These are phyloP conservation scores for Epirrita christyi DNA, from an alignment of 2,888 invertebrate species.

Conservation along the genomic window DNA sequence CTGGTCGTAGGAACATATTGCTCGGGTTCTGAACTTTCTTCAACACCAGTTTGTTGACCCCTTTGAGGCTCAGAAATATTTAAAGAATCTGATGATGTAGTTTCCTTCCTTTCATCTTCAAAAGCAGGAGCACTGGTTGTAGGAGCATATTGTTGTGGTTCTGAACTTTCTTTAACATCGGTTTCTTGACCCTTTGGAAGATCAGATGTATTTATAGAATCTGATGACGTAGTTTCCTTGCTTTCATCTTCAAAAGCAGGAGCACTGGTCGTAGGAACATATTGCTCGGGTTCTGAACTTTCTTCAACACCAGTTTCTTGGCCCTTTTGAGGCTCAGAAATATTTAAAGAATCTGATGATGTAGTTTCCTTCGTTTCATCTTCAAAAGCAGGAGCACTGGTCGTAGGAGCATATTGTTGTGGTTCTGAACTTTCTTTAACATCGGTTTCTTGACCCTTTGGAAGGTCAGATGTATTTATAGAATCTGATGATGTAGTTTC, in stretches of 20 bases:
- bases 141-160: constrained; percentile 9
- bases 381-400: constrained; percentile 17
- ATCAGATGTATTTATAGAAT: constrained; percentile 5
- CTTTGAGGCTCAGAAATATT: constrained; percentile 11
- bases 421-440: constrained; percentile 6
- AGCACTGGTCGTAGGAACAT: constrained; percentile 17
- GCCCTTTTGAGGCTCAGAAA: background rate
- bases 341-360: background rate
- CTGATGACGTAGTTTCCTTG: constrained; percentile 12
- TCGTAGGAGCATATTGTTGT: constrained; percentile 10
- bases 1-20: constrained; percentile 17
- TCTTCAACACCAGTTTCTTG: constrained; percentile 3
- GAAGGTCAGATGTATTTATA: background rate
- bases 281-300: constrained; percentile 8
- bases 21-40: constrained; percentile 20
- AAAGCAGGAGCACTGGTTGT: constrained; percentile 16
- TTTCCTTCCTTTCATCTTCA: constrained; percentile 26
- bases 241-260: constrained; percentile 17
- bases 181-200: constrained; percentile 2
- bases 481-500: constrained; percentile 22
- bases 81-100: background rate
- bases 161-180: constrained; percentile 7
- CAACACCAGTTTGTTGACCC: background rate
- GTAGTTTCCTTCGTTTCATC: constrained; percentile 12
- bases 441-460: background rate